phyloP scores from a whole-genome alignment of 2,888 invertebrate genomes.

The Mesopsocus fuscifrons region DNA sequence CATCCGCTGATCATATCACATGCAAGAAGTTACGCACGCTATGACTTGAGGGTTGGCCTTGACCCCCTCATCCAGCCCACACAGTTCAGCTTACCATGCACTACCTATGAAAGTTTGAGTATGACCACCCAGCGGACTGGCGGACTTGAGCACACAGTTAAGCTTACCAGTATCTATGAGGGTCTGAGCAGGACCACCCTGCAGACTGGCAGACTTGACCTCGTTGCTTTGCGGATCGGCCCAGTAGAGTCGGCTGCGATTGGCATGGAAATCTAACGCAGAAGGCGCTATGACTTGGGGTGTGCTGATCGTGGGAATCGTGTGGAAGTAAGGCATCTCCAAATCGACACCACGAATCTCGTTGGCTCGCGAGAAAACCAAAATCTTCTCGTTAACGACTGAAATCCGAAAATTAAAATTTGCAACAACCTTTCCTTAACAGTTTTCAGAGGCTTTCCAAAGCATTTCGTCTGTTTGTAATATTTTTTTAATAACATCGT shows the following conservation, averaged over 20 bases:
- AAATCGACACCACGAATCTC: slow-evolving; percentile 73
- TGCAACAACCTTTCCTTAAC: too few species aligned
- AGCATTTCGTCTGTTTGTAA: too few species aligned
- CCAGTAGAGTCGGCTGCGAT: slow-evolving; percentile 53
- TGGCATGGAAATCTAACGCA: slow-evolving; percentile 48
- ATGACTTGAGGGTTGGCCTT: too few species aligned
- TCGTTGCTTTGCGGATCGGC: slow-evolving; percentile 55
- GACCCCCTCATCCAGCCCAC: too few species aligned
- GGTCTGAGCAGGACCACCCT: slow-evolving; percentile 46
- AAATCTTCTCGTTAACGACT: slow-evolving; percentile 54
- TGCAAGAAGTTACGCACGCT: too few species aligned
- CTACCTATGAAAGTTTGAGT: too few species aligned
- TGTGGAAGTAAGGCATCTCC: slow-evolving; percentile 50
- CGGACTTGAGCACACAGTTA: too few species aligned
- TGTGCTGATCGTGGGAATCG: slow-evolving; percentile 61
- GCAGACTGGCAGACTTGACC: slow-evolving; percentile 46
- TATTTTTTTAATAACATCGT: too few species aligned
- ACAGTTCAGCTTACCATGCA: too few species aligned
- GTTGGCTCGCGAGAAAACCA: slow-evolving; percentile 52
- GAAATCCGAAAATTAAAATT: slow-evolving; percentile 21
- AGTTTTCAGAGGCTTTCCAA: not conserved
- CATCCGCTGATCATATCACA: too few species aligned
- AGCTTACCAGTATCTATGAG: slow-evolving; percentile 52
- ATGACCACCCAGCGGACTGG: too few species aligned
- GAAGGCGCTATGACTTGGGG: slow-evolving; percentile 49